Evolutionary conservation across 2,113 vertebrate genomes (phyloP).

Genomic region (Mesitornis unicolor): DNA sequence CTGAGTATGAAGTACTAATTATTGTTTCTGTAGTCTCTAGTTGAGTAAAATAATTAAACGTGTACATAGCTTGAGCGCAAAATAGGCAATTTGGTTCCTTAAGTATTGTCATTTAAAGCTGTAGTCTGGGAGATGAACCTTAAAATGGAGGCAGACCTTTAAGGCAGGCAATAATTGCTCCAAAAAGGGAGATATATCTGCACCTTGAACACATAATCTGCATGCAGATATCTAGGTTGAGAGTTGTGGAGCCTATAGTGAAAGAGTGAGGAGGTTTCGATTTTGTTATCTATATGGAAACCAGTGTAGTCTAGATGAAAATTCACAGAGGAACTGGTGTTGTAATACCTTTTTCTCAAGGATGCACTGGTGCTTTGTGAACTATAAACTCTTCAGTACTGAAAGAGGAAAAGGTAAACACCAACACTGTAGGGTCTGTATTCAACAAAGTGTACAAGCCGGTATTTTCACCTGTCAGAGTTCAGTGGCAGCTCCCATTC

Average conservation of each 20-base stretch:
- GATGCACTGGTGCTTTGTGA: background rate
- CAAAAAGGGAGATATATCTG: background rate
- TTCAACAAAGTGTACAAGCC: accelerated
- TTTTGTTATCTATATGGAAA: background rate
- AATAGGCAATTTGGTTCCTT: background rate
- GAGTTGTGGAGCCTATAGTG: background rate
- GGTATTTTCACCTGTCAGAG: background rate
- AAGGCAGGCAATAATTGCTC: background rate
- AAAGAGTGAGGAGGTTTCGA: background rate
- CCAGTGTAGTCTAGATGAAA: background rate
- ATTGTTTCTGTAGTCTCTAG: background rate
- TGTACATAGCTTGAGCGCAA: background rate
- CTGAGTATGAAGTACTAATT: background rate
- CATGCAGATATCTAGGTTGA: background rate
- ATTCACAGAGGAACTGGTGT: background rate
- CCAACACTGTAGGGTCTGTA: accelerated
- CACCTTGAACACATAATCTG: background rate
- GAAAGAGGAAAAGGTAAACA: background rate
- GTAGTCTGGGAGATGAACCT: background rate
- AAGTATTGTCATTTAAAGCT: background rate
- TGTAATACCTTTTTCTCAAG: background rate
- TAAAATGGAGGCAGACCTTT: background rate
- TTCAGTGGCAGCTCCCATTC: background rate
- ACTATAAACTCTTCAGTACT: background rate
- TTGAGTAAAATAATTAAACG: background rate